Evolutionary conservation across 2,113 vertebrate species (phyloP).

Genomic region (Athene noctua): DNA sequence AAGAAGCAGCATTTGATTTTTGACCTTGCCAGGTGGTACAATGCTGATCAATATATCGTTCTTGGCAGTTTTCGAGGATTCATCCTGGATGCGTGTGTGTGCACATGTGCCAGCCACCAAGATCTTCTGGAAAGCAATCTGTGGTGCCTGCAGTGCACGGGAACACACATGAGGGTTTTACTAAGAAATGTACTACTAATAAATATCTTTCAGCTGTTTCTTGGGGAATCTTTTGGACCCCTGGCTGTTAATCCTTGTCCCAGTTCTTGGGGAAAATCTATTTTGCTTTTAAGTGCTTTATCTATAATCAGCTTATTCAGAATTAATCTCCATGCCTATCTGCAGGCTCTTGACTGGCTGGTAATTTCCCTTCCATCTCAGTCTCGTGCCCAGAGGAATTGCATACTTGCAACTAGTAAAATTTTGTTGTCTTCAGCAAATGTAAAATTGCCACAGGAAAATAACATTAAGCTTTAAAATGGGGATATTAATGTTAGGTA

Average conservation of each 20-base stretch:
- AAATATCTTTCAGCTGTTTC: slow-evolving; percentile 19
- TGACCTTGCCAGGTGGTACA: not conserved
- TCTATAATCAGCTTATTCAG: slow-evolving; percentile 46
- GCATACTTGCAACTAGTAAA: not conserved
- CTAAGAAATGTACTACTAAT: not conserved
- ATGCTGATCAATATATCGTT: not conserved
- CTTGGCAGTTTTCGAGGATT: not conserved
- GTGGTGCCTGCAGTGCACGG: not conserved
- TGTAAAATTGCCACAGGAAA: not conserved
- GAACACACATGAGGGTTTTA: not conserved
- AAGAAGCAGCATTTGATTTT: not conserved
- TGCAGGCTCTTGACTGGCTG: slow-evolving; percentile 10
- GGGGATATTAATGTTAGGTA: not conserved
- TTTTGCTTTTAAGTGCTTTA: slow-evolving; percentile 50
- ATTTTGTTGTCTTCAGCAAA: not conserved
- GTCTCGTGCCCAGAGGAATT: not conserved
- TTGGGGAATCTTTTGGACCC: slow-evolving; percentile 50
- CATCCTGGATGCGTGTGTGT: not conserved
- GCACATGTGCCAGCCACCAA: not conserved
- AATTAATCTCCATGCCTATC: slow-evolving; percentile 46
- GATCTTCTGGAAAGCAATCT: not conserved
- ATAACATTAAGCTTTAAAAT: not conserved
- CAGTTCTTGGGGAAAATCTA: slow-evolving; percentile 62
- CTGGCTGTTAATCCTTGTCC: slow-evolving; percentile 58
- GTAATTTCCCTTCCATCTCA: slow-evolving; percentile 4